Conservation (phyloP, 2,113 vertebrate genomes). For the Indicator indicator region DNA sequence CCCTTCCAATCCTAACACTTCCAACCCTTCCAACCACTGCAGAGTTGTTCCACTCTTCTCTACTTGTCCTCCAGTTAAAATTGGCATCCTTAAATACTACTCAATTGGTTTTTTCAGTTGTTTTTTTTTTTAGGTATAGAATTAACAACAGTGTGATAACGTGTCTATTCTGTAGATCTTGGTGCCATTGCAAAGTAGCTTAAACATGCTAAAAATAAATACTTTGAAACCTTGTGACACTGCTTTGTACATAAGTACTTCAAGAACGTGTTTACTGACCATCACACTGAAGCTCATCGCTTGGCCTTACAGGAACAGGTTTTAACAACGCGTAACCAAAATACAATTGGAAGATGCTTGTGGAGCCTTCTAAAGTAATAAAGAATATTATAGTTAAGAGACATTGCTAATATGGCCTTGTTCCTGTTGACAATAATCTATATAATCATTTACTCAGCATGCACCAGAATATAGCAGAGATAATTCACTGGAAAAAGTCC, state of each 20-base stretch:
- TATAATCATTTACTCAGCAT: not conserved
- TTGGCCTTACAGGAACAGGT: not conserved
- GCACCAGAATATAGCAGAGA: not conserved
- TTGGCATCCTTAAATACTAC: not conserved
- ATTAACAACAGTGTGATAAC: not conserved
- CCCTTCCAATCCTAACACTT: too few species aligned
- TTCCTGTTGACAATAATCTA: not conserved
- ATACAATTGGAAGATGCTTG: not conserved
- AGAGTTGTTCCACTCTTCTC: not conserved
- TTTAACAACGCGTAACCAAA: conserved; percentile 10
- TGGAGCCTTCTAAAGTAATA: not conserved
- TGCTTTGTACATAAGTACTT: not conserved
- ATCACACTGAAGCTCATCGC: not conserved
- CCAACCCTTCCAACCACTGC: not conserved
- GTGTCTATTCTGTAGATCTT: not conserved
- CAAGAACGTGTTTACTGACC: not conserved
- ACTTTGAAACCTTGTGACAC: not conserved
- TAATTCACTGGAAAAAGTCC: not conserved
- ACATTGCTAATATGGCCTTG: not conserved
- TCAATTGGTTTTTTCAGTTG: not conserved
- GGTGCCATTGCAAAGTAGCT: not conserved
- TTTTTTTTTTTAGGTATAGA: not conserved
- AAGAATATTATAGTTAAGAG: not conserved
- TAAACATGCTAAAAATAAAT: not conserved
- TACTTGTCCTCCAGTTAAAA: not conserved